Conservation (phyloP, 1,140 invertebrate genomes). For the Paralvinella palmiformis region DNA sequence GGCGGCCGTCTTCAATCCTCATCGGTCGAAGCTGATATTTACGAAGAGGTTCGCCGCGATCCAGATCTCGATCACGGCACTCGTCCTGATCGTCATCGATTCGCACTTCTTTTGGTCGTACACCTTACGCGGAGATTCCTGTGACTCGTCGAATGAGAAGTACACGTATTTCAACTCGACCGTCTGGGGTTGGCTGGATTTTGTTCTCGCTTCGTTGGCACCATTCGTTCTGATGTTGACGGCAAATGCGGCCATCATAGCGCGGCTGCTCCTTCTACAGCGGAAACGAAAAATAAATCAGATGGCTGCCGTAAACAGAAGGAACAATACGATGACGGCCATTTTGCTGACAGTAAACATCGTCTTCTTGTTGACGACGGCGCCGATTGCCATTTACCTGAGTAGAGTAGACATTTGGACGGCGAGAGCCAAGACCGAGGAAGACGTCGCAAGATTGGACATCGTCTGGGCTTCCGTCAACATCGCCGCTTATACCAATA, state of each 20-base stretch:
- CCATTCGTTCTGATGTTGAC: constrained; percentile 14
- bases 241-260: constrained; percentile 7
- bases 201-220: background rate
- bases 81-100: background rate
- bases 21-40: background rate
- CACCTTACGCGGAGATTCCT: background rate
- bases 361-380: constrained; percentile 32
- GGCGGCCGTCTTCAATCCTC: constrained; percentile 24
- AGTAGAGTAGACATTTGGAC: constrained; percentile 17
- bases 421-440: constrained; percentile 8
- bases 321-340: background rate
- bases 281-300: background rate
- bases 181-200: background rate
- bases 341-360: constrained; percentile 23
- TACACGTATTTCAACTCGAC: background rate
- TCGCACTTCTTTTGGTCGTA: constrained; percentile 1
- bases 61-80: background rate
- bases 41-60: background rate
- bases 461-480: constrained; percentile 56
- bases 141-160: too few species aligned
- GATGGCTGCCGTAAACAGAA: background rate
- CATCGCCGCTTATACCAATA: constrained; percentile 70
- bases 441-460: constrained; percentile 22
- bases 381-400: constrained; percentile 30
- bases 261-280: background rate